These are phyloP conservation scores for Ptiloglossa arizonensis DNA, from an alignment of 1,140 invertebrate genomes.

Conservation along the genomic window DNA sequence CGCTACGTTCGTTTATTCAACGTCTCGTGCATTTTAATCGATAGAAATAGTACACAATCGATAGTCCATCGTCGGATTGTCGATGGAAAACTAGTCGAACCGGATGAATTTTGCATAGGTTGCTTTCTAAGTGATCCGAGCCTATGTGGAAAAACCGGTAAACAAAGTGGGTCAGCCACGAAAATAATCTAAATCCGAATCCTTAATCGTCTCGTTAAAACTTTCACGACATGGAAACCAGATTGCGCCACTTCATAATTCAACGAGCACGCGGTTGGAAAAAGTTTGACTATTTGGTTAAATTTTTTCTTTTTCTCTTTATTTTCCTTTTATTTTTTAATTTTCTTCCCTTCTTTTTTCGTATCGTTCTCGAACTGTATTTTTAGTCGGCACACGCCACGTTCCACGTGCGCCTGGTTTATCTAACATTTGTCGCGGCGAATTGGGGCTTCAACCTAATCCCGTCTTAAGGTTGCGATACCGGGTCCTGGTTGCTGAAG, in stretches of 20 bases:
- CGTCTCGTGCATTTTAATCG: neutral
- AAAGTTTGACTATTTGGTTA: neutral
- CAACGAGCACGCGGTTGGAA: neutral
- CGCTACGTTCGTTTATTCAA: neutral
- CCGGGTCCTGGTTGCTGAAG: too few relatives aligned
- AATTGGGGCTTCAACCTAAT: too few relatives aligned
- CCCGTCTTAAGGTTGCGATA: too few relatives aligned
- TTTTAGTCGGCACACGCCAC: too few relatives aligned
- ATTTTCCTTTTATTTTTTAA: neutral
- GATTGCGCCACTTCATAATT: slow-evolving; percentile 14
- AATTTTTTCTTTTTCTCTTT: too few relatives aligned
- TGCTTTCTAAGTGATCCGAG: neutral
- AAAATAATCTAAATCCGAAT: slow-evolving; percentile 14
- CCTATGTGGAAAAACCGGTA: neutral
- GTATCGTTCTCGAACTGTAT: neutral
- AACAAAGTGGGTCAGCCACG: slow-evolving; percentile 19
- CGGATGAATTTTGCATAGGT: slow-evolving; percentile 23
- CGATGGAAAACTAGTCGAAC: neutral
- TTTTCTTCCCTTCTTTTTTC: neutral
- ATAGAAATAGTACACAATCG: slow-evolving; percentile 6
- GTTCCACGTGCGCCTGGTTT: neutral
- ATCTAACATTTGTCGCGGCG: neutral
- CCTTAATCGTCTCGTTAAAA: slow-evolving; percentile 16
- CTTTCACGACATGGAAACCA: slow-evolving; percentile 6
- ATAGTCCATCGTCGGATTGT: slow-evolving; percentile 2